Conservation (phyloP, 2,113 vertebrate species). For the Tenrec ecaudatus region DNA sequence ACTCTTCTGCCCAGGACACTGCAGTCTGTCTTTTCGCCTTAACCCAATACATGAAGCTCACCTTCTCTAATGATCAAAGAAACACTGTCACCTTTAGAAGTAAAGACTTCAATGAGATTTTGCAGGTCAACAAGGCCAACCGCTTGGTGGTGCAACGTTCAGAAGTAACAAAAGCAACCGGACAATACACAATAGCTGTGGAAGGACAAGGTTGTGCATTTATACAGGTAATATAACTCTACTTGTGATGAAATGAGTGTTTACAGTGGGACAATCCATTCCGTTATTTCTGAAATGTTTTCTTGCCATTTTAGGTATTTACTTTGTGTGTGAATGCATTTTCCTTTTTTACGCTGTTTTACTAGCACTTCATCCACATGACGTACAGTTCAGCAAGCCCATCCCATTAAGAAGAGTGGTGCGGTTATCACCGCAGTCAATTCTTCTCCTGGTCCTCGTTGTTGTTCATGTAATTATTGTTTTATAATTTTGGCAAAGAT, state of each 20-base stretch:
- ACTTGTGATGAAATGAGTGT: not conserved
- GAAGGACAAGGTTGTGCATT: slow-evolving; percentile 84
- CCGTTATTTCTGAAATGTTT: not conserved
- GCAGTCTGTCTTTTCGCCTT: slow-evolving; percentile 85
- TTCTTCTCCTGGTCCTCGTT: too few species aligned
- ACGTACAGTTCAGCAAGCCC: too few species aligned
- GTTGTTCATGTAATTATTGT: too few species aligned
- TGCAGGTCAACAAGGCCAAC: slow-evolving; percentile 80
- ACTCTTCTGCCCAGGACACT: slow-evolving; percentile 82
- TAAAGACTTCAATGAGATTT: slow-evolving; percentile 50
- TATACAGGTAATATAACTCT: slow-evolving; percentile 82
- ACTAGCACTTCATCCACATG: too few species aligned
- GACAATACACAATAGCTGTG: slow-evolving; percentile 76
- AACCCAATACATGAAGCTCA: slow-evolving; percentile 80
- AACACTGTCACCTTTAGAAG: slow-evolving; percentile 70
- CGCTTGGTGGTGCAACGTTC: slow-evolving; percentile 82
- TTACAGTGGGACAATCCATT: not conserved
- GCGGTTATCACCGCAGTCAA: too few species aligned
- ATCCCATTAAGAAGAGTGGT: too few species aligned
- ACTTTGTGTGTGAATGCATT: too few species aligned
- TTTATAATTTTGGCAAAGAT: too few species aligned
- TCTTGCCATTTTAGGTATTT: not conserved
- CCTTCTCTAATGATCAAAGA: slow-evolving; percentile 70
- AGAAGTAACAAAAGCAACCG: slow-evolving; percentile 66
- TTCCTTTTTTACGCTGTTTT: too few species aligned